Evolutionary conservation across 2,113 vertebrate genomes (phyloP).

Genomic region (Tragelaphus strepsiceros): DNA sequence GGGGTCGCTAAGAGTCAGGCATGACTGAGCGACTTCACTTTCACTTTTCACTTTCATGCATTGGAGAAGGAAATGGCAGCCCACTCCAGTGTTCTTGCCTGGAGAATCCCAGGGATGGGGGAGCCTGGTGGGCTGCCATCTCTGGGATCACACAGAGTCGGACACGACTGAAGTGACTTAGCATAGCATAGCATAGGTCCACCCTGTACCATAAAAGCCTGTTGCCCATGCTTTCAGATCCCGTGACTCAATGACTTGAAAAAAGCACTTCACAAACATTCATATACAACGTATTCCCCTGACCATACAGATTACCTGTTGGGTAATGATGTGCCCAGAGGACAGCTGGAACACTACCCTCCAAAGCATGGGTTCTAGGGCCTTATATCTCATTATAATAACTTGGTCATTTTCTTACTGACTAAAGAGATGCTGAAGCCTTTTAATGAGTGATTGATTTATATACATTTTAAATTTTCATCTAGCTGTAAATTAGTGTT

Average conservation of each 20-base stretch:
- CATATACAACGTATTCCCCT: background rate
- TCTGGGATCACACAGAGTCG: too few relatives aligned
- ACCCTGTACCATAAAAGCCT: fast-evolving
- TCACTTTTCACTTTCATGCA: too few relatives aligned
- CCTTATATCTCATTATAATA: background rate
- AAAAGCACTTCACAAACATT: background rate
- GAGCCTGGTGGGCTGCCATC: too few relatives aligned
- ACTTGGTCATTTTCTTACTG: background rate
- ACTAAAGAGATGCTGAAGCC: background rate
- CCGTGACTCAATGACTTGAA: background rate
- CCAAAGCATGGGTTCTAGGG: background rate
- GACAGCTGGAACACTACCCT: background rate
- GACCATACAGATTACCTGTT: background rate
- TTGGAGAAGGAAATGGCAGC: too few relatives aligned
- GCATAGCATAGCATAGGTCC: too few relatives aligned
- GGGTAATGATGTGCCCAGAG: background rate
- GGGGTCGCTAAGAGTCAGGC: too few relatives aligned
- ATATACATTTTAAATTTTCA: background rate
- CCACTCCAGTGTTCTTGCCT: too few relatives aligned
- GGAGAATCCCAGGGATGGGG: too few relatives aligned
- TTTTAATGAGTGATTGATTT: background rate
- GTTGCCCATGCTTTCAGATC: fast-evolving
- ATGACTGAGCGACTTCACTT: too few relatives aligned
- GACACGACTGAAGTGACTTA: too few relatives aligned
- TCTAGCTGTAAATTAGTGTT: background rate